phyloP scores from a whole-genome alignment of 2,797 vertebrate species.

The Enteromius mattozi region DNA sequence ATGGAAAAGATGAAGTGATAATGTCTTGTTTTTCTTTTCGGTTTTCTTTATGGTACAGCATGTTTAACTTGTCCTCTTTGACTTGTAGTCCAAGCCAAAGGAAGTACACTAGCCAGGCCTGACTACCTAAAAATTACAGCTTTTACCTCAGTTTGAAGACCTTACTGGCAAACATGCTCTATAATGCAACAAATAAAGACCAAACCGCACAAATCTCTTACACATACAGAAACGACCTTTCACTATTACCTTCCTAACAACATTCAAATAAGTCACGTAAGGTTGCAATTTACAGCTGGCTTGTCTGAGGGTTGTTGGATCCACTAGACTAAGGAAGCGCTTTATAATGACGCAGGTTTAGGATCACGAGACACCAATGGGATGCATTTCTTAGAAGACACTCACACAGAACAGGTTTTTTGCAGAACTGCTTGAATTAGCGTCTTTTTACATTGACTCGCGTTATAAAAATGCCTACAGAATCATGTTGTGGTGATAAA shows the following conservation, averaged over 20 bases:
- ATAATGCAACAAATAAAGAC: slow-evolving; percentile 10
- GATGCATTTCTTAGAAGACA: neutral
- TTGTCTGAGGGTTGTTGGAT: neutral
- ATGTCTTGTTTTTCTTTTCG: neutral
- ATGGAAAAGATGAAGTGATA: slow-evolving; percentile 2
- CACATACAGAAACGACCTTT: neutral
- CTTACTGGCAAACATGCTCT: neutral
- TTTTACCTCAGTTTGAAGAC: slow-evolving; percentile 3
- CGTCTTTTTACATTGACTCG: neutral
- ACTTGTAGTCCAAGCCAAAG: neutral
- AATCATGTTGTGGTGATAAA: neutral
- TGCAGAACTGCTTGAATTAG: neutral
- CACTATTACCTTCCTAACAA: neutral
- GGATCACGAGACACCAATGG: neutral
- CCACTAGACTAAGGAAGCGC: neutral
- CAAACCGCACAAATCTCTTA: neutral
- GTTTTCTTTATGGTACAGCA: neutral
- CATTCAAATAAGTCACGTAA: neutral
- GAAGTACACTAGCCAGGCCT: slow-evolving; percentile 25
- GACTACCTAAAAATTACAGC: slow-evolving; percentile 12
- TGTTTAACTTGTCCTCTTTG: slow-evolving; percentile 17
- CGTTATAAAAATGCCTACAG: neutral
- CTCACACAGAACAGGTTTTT: neutral
- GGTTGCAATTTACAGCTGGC: neutral
- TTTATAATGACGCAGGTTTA: slow-evolving; percentile 2